Evolutionary conservation across 1,140 invertebrate species (phyloP), one percentile per base, ranked within the genome.

Genomic region (Lordiphosa clarofinis): DNA sequence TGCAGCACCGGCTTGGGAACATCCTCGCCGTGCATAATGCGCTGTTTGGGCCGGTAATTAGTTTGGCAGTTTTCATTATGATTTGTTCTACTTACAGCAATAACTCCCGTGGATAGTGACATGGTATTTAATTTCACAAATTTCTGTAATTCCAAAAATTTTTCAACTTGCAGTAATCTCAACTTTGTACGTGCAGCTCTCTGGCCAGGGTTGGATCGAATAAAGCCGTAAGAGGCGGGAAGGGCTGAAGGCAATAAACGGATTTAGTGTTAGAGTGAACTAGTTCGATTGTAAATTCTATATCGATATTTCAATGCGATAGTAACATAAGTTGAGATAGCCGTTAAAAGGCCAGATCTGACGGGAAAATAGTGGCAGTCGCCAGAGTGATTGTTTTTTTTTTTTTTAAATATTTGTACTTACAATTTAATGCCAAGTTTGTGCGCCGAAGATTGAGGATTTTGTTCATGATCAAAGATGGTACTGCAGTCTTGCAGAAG

Each of bases 401-500:
- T 15, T 15, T 15, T 15, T 15, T 1, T 15, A 15, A 1, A 15
- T 15, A 1, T 15, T 15, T 15, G 3, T 15, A 1, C 21, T 21
- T 21, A 21, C 21, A 21, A 4, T 21, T 21, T 21, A 21, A 21
- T 4, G 4, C 4, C 21, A 21, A 21, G 3, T 21, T 21, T 3
- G 21, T 21, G 4, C 21, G 21, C 21, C 4, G 3, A 21, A 21
- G 3, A 21, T 21, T 21, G 1, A 21, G 21, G 21, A 21, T 21
- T 4, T 21, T 21, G 21, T 21, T 21, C 21, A 4, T 99, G 38
- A 93, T 96, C 95, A 96, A 99, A 0, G 94, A 95, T 60, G 94
- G 92, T 35, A 99, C 94, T 0, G 90, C 82, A 4, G 94, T 92
- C 88, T 99, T 99, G 62, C 92, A 94, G 8, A 94, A 95, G 0